Evolutionary conservation across 2,113 vertebrate genomes (phyloP).

Genomic region (Sorex araneus): DNA sequence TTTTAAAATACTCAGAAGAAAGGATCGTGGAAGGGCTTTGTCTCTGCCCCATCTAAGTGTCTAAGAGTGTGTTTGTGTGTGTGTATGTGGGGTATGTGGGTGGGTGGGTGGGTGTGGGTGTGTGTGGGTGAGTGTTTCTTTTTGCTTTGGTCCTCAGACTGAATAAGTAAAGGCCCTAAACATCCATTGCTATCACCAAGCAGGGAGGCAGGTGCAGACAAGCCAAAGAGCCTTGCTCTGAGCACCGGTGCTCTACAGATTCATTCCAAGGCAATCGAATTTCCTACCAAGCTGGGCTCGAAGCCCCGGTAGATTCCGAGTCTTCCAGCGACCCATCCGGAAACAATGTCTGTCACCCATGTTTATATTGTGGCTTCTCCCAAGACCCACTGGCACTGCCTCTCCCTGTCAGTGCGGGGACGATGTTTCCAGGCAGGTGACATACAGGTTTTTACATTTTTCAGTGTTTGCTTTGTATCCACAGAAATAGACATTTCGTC

Average conservation of each 20-base stretch:
- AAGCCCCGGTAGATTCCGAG: constrained; percentile 44
- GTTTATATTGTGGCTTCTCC: constrained; percentile 43
- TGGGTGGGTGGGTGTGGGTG: too few relatives aligned
- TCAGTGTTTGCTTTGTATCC: constrained; percentile 76
- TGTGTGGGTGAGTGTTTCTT: neutral
- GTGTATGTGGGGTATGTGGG: too few relatives aligned
- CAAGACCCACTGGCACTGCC: constrained; percentile 33
- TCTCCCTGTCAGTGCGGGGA: constrained; percentile 36
- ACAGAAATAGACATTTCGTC: constrained; percentile 78
- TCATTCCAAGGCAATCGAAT: neutral
- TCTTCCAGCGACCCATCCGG: constrained; percentile 27
- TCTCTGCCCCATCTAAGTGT: constrained; percentile 31
- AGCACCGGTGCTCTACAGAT: constrained; percentile 55
- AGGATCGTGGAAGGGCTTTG: constrained; percentile 31
- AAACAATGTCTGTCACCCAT: constrained; percentile 34
- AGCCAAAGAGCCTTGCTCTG: neutral
- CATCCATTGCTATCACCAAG: neutral
- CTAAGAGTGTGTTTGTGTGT: too few relatives aligned
- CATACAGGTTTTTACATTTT: constrained; percentile 72
- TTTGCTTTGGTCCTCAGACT: neutral
- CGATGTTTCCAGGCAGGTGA: constrained; percentile 63
- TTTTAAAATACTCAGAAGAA: constrained; percentile 69
- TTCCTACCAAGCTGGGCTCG: neutral
- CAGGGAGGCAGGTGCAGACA: neutral
- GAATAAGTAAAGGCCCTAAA: neutral